Evolutionary conservation across 2,888 invertebrate species (phyloP), one percentile per base, ranked within the genome.

Genomic region (Nomada ruficornis): DNA sequence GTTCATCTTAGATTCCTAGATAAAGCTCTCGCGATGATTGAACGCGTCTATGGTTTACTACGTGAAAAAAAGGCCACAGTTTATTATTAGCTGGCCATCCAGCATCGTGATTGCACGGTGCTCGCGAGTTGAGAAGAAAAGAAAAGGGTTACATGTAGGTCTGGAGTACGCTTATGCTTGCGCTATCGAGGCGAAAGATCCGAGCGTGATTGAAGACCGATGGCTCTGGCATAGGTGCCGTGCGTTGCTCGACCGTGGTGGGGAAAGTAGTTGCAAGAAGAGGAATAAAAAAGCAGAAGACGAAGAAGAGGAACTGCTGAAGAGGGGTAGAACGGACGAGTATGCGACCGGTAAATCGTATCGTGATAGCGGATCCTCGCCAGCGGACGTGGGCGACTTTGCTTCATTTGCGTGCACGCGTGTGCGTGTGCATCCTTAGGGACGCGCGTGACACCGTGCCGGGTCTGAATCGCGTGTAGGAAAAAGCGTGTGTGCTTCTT

Each of bases 331-430:
- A 77, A 71, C 80, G 86, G 81, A 84, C 82, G 88, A 80, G 88
- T 89, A 87, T 86, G 85, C 86, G 86, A 86, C 85, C 85, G 84
- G 84, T 87, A 88, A 90, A 90, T 90, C 90, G 86, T 87, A 90
- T 88, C 90, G 82, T 86, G 89, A 90, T 89, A 81, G 86, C 88
- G 83, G 84, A 80, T 84, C 81, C 83, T 77, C 77, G 77, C 64
- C 62, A 59, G 11, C 74, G 72, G 75, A 85, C 86, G 83, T 85
- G 86, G 83, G 86, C 86, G 83, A 78, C 73, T 74, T 67, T 62
- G 81, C 70, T 76, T 78, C 81, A 79, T 74, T 81, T 77, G 79
- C 80, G 67, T 77, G 83, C 65, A 65, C 57, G 68, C 76, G 83
- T 75, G 69, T 72, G 69, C 62, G 73, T 75, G 50, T 69, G 80